Base-by-base conservation (phyloP, 1,140 invertebrate species). In the Drosophila aff. region DNA sequence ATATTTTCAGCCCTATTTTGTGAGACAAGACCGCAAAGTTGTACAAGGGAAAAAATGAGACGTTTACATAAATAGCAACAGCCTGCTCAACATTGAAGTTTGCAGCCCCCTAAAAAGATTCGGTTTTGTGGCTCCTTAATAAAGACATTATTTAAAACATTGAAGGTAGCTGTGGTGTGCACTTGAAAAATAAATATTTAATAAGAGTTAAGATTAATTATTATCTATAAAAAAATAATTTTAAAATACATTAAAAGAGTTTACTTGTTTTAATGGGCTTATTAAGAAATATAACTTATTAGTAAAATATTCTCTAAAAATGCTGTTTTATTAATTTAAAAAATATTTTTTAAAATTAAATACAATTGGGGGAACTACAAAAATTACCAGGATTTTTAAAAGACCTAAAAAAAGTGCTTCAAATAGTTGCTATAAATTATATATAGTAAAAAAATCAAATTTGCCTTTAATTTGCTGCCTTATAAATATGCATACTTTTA, bases 51-150 rank as follows among this genome's bases (percentile, higher is more conserved):
- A 40, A 55, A 55, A 23, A 55, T 23, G 33, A 57, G 53, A 57
- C 53, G 53, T 57, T 57, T 57, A 57, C 53, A 57, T 40, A 31
- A 57, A 57, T 21, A 57, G 53, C 53, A 57, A 57, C 53, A 57
- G 53, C 53, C 53, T 40, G 53, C 36, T n/a, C 36, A 40, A 57
- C 53, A 57, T 57, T 36, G 36, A 57, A 57, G 53, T 57, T 57
- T 57, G 53, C 11, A 26, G 15, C 2, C 2, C 53, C 9, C 5
- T 40, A 40, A 57, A 57, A 57, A 26, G 36, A 23, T 40, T 57
- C 21, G 53, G 53, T 15, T 26, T 57, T 57, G 50, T 57, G 50
- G 4, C 33, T 40, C 4, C 53, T 40, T 31, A 57, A 57, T 57
- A 40, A 38, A 57, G 36, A 57, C 2, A 57, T 40, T 57, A 40